Evolutionary conservation across 2,888 invertebrate species (phyloP).

Genomic region (Rhaphigaster nebulosa): DNA sequence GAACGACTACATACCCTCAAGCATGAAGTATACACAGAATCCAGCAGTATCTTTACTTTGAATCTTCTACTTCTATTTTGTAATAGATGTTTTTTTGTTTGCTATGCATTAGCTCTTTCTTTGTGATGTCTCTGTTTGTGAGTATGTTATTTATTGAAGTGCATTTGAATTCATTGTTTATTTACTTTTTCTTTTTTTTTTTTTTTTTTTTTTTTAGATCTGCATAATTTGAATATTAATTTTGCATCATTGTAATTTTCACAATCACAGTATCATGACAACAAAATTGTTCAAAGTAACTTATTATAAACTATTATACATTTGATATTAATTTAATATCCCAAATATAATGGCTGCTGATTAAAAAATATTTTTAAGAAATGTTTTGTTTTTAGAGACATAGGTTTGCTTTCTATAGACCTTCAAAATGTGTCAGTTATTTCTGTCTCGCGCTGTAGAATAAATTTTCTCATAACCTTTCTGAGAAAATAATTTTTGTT

Average conservation of each 20-base stretch:
- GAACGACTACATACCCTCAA: slow-evolving; percentile 24
- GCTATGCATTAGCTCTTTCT: slow-evolving; percentile 30
- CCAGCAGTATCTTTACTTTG: slow-evolving; percentile 39
- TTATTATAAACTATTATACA: background rate
- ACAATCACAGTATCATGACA: background rate
- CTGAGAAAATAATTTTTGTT: background rate
- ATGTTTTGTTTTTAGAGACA: too few species aligned
- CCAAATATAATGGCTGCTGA: background rate
- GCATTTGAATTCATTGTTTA: slow-evolving; percentile 19
- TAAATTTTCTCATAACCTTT: background rate
- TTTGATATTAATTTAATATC: background rate
- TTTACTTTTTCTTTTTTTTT: slow-evolving; percentile 17
- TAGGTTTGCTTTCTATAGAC: too few species aligned
- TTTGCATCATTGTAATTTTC: background rate
- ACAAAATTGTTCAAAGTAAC: background rate
- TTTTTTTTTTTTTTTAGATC: slow-evolving; percentile 3
- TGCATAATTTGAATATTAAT: background rate
- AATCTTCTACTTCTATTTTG: slow-evolving; percentile 48
- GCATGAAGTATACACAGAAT: slow-evolving; percentile 35
- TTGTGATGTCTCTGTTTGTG: slow-evolving; percentile 26
- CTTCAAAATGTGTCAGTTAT: too few species aligned
- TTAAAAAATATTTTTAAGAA: background rate
- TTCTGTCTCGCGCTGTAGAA: too few species aligned
- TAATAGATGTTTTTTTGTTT: slow-evolving; percentile 45
- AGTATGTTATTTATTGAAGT: slow-evolving; percentile 48